Conservation (phyloP, 2,888 invertebrate genomes). For the Lasioglossum calceatum region DNA sequence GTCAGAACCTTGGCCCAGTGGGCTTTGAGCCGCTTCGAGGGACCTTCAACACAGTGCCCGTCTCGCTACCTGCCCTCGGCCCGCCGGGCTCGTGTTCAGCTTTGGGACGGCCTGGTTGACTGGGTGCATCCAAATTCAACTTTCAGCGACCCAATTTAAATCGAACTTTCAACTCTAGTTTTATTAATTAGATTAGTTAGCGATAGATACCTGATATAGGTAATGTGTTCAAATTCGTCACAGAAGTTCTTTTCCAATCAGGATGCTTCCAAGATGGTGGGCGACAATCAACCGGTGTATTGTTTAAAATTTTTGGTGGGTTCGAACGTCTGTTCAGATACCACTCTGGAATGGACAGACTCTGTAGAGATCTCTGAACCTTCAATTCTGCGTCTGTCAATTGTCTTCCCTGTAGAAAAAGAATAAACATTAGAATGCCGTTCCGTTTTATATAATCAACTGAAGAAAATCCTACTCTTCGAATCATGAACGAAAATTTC, state of each 20-base stretch:
- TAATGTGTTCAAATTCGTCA: background rate
- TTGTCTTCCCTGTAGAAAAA: slow-evolving; percentile 52
- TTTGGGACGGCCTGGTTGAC: too few relatives aligned
- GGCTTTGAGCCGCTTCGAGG: too few relatives aligned
- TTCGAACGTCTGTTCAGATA: slow-evolving; percentile 70
- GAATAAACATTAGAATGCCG: background rate
- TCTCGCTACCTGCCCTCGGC: too few relatives aligned
- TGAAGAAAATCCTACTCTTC: background rate
- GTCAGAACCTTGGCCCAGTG: too few relatives aligned
- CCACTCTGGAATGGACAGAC: slow-evolving; percentile 76
- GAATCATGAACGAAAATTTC: background rate
- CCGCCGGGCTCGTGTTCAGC: too few relatives aligned
- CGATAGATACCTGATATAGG: slow-evolving; percentile 27
- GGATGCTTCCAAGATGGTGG: slow-evolving; percentile 68
- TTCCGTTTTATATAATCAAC: background rate
- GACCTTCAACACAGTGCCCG: too few relatives aligned
- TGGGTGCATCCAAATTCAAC: too few relatives aligned
- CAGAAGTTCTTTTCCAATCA: background rate
- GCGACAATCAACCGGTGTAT: too few relatives aligned
- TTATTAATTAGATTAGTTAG: background rate
- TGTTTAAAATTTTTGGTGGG: slow-evolving; percentile 70
- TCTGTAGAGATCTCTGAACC: slow-evolving; percentile 70
- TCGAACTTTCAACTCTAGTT: background rate
- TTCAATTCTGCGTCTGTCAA: slow-evolving; percentile 74
- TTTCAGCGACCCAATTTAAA: too few relatives aligned